Evolutionary conservation across 1,140 invertebrate genomes (phyloP).

Genomic region (Aphelenchoides avenae): DNA sequence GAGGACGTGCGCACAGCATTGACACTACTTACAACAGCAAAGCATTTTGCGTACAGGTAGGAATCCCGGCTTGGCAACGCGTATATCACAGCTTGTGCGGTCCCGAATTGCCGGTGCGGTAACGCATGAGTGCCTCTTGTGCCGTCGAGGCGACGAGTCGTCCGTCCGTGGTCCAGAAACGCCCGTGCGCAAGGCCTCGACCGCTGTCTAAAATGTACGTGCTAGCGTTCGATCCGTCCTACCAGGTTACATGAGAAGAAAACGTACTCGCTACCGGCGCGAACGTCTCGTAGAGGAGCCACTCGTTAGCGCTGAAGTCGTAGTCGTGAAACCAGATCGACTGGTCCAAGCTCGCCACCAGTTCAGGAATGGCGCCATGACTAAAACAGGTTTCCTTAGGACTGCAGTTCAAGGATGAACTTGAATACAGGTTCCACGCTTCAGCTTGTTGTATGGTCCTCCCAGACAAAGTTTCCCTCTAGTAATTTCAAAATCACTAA

Average conservation of each 20-base stretch:
- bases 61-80: too few species aligned
- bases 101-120: too few species aligned
- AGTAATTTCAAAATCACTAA: too few species aligned
- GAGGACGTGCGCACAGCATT: too few species aligned
- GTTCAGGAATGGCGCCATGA: neutral
- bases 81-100: too few species aligned
- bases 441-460: too few species aligned
- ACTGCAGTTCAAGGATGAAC: constrained; percentile 27
- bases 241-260: neutral
- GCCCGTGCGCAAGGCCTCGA: constrained; percentile 8
- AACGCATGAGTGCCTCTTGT: constrained; percentile 10
- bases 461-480: neutral
- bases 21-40: too few species aligned
- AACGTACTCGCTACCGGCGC: constrained; percentile 6
- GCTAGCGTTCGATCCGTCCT: neutral
- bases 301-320: constrained; percentile 11
- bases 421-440: constrained; percentile 2
- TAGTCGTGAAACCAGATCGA: constrained; percentile 15
- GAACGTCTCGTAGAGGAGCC: constrained; percentile 4
- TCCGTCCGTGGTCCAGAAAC: constrained; percentile 10
- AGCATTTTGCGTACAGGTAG: too few species aligned
- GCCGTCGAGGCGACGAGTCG: constrained; percentile 2
- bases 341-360: constrained; percentile 10
- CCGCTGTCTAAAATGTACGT: constrained; percentile 7
- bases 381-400: constrained; percentile 9